phyloP scores from a whole-genome alignment of 1,140 invertebrate genomes.

The Magallana gigas region DNA sequence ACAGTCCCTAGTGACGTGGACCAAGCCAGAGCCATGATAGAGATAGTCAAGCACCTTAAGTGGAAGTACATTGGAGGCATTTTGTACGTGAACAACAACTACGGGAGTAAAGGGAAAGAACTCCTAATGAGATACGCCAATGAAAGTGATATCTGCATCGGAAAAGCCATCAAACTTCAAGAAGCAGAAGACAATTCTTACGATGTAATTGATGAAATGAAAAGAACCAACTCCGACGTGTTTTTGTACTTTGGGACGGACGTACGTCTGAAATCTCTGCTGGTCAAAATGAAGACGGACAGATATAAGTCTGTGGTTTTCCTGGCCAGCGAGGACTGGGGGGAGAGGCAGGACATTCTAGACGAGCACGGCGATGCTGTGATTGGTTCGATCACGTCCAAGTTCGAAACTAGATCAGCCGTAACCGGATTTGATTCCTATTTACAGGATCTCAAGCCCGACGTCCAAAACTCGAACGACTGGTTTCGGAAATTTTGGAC shows the following conservation, averaged over 20 bases:
- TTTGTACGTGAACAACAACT: slow-evolving; percentile 77
- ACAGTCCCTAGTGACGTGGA: slow-evolving; percentile 75
- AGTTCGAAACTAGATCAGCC: slow-evolving; percentile 54
- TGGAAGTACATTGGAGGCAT: slow-evolving; percentile 73
- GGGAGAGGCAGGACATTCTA: slow-evolving; percentile 79
- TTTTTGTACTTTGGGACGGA: slow-evolving; percentile 87
- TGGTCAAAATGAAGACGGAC: slow-evolving; percentile 78
- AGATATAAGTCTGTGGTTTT: slow-evolving; percentile 79
- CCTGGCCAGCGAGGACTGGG: slow-evolving; percentile 89
- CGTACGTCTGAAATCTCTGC: slow-evolving; percentile 83
- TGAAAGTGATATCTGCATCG: slow-evolving; percentile 82
- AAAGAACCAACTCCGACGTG: slow-evolving; percentile 76
- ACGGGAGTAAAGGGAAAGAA: slow-evolving; percentile 80
- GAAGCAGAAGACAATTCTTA: slow-evolving; percentile 71
- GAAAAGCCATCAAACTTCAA: slow-evolving; percentile 79
- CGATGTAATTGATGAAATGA: slow-evolving; percentile 43
- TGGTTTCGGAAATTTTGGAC: slow-evolving; percentile 73
- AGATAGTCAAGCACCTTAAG: slow-evolving; percentile 82
- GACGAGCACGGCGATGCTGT: slow-evolving; percentile 55
- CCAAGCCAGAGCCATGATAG: slow-evolving; percentile 86
- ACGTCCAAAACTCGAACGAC: slow-evolving; percentile 54
- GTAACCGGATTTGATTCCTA: slow-evolving; percentile 51
- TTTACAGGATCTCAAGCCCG: slow-evolving; percentile 51
- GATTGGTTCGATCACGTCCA: slow-evolving; percentile 68
- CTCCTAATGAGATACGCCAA: slow-evolving; percentile 63